Evolutionary conservation across 1,140 invertebrate genomes (phyloP).

Genomic region (silkworm (Bombyx mori)): DNA sequence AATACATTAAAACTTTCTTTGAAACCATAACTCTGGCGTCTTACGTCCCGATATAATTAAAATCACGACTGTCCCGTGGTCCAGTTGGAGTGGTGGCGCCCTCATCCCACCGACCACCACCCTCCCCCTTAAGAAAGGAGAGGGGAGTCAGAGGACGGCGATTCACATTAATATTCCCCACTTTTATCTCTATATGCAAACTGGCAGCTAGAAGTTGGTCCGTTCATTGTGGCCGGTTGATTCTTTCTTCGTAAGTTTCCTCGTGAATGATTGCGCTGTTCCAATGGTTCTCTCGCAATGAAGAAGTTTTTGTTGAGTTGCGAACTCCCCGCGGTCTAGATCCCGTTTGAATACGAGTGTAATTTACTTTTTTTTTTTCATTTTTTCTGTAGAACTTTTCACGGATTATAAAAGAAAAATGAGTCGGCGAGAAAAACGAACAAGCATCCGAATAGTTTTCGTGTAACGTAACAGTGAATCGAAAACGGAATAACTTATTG

Average conservation of each 20-base stretch:
- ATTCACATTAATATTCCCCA: constrained; percentile 69
- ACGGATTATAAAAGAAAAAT: too few relatives aligned
- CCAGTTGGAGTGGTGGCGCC: constrained; percentile 52
- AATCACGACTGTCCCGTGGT: constrained; percentile 64
- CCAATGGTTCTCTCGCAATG: constrained; percentile 42
- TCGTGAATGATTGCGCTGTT: constrained; percentile 66
- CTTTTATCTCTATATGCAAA: constrained; percentile 72
- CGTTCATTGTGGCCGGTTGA: constrained; percentile 61
- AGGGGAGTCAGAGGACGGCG: constrained; percentile 27
- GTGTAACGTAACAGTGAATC: too few relatives aligned
- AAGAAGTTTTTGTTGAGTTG: constrained; percentile 45
- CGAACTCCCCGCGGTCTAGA: constrained; percentile 11
- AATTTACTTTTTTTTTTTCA: constrained; percentile 9
- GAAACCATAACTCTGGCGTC: constrained; percentile 49
- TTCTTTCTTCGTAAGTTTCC: constrained; percentile 46
- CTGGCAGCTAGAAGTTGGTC: constrained; percentile 60
- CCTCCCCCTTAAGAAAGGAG: constrained; percentile 15
- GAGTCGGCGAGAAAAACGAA: too few relatives aligned
- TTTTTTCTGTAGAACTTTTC: too few relatives aligned
- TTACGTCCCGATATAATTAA: constrained; percentile 67
- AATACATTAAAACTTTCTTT: not conserved
- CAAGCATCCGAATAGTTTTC: too few relatives aligned
- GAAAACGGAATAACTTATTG: too few relatives aligned
- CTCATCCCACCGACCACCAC: constrained; percentile 15
- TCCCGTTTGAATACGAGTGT: constrained; percentile 16